phyloP scores from a whole-genome alignment of 2,888 invertebrate genomes.

The Hemaris fuciformis region DNA sequence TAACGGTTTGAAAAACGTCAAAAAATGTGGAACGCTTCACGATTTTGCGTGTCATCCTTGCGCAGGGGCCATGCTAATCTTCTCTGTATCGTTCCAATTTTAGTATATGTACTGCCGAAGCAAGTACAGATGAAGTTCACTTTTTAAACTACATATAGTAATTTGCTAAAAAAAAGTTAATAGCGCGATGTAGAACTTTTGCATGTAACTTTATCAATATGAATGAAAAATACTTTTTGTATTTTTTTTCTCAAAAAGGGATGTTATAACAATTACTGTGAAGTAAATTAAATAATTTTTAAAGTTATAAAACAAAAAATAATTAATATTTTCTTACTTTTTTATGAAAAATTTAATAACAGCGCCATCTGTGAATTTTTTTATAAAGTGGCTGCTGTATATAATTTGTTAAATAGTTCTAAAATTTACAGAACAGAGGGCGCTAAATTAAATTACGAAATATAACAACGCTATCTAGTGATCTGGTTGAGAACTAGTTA shows the following conservation, averaged over 20 bases:
- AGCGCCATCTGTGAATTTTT: not conserved
- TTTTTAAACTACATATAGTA: conserved; percentile 19
- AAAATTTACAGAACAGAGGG: not conserved
- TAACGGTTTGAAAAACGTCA: conserved; percentile 21
- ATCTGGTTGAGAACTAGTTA: no score
- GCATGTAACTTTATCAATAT: not conserved
- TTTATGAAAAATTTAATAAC: not conserved
- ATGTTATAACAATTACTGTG: not conserved
- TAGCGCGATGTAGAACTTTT: conserved; percentile 28
- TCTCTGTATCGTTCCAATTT: conserved; percentile 62
- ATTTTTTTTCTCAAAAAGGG: not conserved
- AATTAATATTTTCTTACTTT: not conserved
- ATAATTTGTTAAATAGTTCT: not conserved
- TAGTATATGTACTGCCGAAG: conserved; percentile 63
- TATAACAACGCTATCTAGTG: no score
- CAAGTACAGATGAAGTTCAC: conserved; percentile 31
- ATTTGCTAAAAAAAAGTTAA: conserved; percentile 11
- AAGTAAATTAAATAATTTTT: no score
- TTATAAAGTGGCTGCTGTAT: not conserved
- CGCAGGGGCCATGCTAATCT: conserved; percentile 63
- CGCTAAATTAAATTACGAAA: no score
- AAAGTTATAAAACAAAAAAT: not conserved
- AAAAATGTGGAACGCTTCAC: conserved; percentile 60
- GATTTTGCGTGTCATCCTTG: conserved; percentile 63
- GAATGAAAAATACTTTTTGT: not conserved